Evolutionary conservation across 2,113 vertebrate genomes (phyloP).

Genomic region (Athene noctua): DNA sequence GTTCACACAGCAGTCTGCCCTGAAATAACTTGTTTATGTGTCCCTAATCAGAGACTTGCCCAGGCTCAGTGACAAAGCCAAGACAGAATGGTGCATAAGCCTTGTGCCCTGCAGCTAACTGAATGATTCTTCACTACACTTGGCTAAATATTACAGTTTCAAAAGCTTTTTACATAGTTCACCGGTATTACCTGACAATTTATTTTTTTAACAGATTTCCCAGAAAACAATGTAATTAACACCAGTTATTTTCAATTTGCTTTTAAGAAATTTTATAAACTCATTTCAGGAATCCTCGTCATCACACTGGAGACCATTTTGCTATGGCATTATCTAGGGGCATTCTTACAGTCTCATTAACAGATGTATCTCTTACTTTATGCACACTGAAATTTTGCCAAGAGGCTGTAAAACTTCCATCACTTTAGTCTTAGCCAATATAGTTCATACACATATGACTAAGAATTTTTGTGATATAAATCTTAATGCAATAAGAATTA

Average conservation of each 20-base stretch:
- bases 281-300: not conserved
- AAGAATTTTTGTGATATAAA: not conserved
- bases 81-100: not conserved
- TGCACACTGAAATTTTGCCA: not conserved
- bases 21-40: not conserved
- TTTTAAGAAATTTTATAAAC: not conserved
- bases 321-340: not conserved
- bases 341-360: not conserved
- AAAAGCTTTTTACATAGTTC: not conserved
- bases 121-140: not conserved
- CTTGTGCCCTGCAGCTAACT: not conserved
- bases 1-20: not conserved
- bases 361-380: not conserved
- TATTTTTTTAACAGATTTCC: not conserved
- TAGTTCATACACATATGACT: not conserved
- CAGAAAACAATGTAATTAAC: not conserved
- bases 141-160: not conserved
- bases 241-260: not conserved
- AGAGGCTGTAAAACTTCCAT: not conserved
- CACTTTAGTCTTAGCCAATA: not conserved
- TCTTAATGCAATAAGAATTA: not conserved
- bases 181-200: not conserved
- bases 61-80: not conserved
- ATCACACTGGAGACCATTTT: not conserved
- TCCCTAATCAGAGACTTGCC: not conserved